Base-by-base conservation (phyloP, 1,140 invertebrate species). In the Drosophila nebulosa region DNA sequence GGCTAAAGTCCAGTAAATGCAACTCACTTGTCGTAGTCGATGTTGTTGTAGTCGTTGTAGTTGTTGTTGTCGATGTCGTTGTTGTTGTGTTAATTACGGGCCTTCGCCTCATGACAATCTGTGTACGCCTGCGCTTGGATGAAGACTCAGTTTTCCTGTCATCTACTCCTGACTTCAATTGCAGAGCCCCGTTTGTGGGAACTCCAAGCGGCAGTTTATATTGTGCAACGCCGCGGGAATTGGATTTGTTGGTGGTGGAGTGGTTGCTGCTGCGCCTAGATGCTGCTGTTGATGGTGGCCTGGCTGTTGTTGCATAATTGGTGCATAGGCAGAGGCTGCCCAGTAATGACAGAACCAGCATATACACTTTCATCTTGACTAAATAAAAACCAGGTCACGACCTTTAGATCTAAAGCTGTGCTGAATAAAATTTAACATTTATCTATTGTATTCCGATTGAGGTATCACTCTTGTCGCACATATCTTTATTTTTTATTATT, bases 11-110 rank as follows among this genome's bases (percentile, higher is more conserved):
- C 36, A 66, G 24, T 36, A 62, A 59, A 60, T 67, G 61, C 70
- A 58, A 86, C 83, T 88, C 57, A 88, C 83, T 88, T 70, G 81
- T 84, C 39, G 81, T 86, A 16, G 81, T 75, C 0, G 66, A 85
- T 18, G 80, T 78, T 1, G 79, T 69, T 1, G 74, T 77, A 5
- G 75, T 51, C 10, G 81, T 65, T 3, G 76, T 77, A 14, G 74
- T 52, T 9, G 73, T 24, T 22, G 72, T 72, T 7, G 74, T 64
- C 16, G 74, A 66, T 12, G 70, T 74, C 0, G 36, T 68, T 6
- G 55, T 53, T 7, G 27, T 68, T 14, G 35, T 51, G n/a, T 52
- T 39, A 24, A 57, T 64, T 21, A 39, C 36, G 9, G 27, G 1
- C 35, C 78, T 85, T 32, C 78, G 78, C 14, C 81, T 61, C 53